Evolutionary conservation across 2,888 invertebrate genomes (phyloP), one percentile per base, ranked within the genome.

Genomic region (Trichacis sp.): DNA sequence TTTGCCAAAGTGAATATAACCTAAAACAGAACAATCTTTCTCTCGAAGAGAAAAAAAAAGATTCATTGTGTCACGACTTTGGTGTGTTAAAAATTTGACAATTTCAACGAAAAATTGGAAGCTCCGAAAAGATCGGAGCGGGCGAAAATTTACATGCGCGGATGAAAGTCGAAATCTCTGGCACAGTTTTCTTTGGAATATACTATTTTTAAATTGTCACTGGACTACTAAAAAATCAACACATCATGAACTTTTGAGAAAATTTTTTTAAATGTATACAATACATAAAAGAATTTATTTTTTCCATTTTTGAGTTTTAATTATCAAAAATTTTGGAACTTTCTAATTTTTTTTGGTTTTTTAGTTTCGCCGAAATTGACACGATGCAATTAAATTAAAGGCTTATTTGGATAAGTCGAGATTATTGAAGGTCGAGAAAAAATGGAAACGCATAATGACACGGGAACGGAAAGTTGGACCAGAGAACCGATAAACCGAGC

Each of bases 161-260:
- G n/a, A 33, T 33, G 33, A 33, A 33, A n/a, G n/a, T n/a, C n/a
- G n/a, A 6, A 3, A 33, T 33, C n/a, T 17, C 18, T 45, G 46
- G 12, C 20, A 29, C 45, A n/a, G 55, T 51, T 47, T 40, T 42
- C 51, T 48, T 52, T 56, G 48, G 62, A 47, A 52, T 51, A 48
- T 12, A 62, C 56, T 62, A 62, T 62, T 62, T 62, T 56, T 62
- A 62, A 52, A 62, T 52, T 48, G 18, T n/a, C 18, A n/a, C 36
- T 4, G 36, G 3, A 11, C 36, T 12, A 6, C 36, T 36, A 36
- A 36, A 36, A 36, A 11, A 36, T 36, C 36, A 24, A 5, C 8
- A 24, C 24, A 3, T 24, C 8, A 8, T 3, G 24, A 24, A 24
- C 24, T 8, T 3, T 29, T 29, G n/a, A n/a, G n/a, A n/a, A n/a